These are phyloP conservation scores for Trematomus bernacchii DNA, from an alignment of 2,797 vertebrate species.

Conservation along the genomic window DNA sequence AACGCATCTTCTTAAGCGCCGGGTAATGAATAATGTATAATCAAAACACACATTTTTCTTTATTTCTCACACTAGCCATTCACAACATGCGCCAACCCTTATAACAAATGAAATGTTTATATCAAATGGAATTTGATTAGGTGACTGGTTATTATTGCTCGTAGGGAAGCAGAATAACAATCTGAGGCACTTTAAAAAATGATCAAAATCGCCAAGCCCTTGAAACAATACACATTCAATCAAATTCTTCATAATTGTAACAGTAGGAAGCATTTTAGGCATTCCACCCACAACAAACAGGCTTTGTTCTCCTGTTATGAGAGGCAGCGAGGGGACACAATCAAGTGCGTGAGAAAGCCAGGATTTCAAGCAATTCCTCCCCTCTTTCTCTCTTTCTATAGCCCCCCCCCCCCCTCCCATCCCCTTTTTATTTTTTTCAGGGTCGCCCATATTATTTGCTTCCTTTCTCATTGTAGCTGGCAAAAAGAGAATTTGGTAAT, in stretches of 20 bases:
- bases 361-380: constrained; percentile 92
- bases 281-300: constrained; percentile 86
- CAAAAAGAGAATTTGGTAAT: constrained; percentile 96
- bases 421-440: constrained; percentile 55
- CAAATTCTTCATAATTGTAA: constrained; percentile 86
- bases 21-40: constrained; percentile 74
- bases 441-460: constrained; percentile 92
- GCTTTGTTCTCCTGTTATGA: constrained; percentile 88
- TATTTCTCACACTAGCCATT: constrained; percentile 32
- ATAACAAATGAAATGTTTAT: constrained; percentile 77
- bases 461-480: constrained; percentile 94
- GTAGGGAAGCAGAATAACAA: constrained; percentile 72
- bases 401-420: constrained; percentile 20
- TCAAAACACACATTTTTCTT: constrained; percentile 59
- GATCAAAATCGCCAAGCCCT: constrained; percentile 80
- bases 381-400: constrained; percentile 65
- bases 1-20: constrained; percentile 68
- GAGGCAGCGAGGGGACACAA: constrained; percentile 85
- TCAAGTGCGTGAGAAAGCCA: constrained; percentile 90
- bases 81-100: constrained; percentile 57
- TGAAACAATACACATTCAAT: constrained; percentile 87
- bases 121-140: constrained; percentile 79
- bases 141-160: constrained; percentile 77
- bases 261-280: constrained; percentile 85
- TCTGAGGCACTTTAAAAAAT: constrained; percentile 70